These are phyloP conservation scores for Choristoneura rosaceana DNA, from an alignment of 2,888 invertebrate species.

Conservation along the genomic window DNA sequence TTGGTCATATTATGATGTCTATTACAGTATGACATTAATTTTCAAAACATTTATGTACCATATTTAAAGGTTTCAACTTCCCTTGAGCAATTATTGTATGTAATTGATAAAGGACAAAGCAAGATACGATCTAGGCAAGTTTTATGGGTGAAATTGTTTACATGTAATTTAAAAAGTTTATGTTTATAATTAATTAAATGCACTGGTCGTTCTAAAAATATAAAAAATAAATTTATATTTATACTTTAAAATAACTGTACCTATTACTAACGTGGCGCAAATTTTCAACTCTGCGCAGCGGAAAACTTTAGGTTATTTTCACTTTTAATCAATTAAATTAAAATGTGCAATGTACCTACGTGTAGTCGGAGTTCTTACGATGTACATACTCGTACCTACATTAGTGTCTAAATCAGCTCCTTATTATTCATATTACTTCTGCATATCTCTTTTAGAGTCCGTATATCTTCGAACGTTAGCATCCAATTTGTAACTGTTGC, in stretches of 20 bases:
- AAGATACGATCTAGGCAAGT: neutral
- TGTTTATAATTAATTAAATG: neutral
- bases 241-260: too few relatives aligned
- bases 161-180: neutral
- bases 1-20: neutral
- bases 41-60: neutral
- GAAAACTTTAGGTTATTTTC: too few relatives aligned
- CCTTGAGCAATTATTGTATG: neutral
- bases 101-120: neutral
- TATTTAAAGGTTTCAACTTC: neutral
- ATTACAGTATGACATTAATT: neutral
- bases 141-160: neutral
- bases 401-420: too few relatives aligned
- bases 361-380: too few relatives aligned
- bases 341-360: too few relatives aligned
- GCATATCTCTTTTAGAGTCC: constrained; percentile 14
- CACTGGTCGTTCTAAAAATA: too few relatives aligned
- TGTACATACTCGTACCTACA: too few relatives aligned
- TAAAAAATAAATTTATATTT: too few relatives aligned
- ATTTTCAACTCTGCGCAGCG: too few relatives aligned
- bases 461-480: constrained; percentile 45
- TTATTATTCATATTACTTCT: neutral
- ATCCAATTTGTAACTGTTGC: constrained; percentile 55
- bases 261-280: too few relatives aligned
- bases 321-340: too few relatives aligned